Percentiles rank a stretch among this genome's conserved stretches.
phyloP scores from a whole-genome alignment of 2,797 vertebrate genomes.

The Protonibea diacanthus region DNA sequence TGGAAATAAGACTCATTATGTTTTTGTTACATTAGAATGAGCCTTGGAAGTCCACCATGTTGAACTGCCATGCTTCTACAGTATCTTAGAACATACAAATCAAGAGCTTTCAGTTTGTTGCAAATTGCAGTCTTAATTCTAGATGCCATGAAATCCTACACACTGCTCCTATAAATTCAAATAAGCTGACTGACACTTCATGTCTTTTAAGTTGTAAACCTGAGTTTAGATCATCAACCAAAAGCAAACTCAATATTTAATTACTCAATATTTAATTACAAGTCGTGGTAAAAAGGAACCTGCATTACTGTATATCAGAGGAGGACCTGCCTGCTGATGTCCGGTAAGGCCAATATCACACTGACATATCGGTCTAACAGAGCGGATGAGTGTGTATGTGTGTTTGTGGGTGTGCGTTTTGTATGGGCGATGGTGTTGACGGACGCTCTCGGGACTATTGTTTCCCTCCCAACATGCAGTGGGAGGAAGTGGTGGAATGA shows the following conservation, averaged over 20 bases:
- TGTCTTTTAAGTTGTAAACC: background rate
- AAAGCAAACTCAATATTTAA: background rate
- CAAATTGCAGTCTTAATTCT: no score
- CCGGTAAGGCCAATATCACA: background rate
- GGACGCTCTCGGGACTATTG: conserved; percentile 56
- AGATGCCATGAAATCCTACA: no score
- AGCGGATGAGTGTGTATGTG: conserved; percentile 11
- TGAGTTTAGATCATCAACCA: background rate
- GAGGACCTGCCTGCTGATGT: background rate
- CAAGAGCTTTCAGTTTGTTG: no score
- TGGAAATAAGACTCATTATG: no score
- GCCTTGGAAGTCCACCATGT: no score
- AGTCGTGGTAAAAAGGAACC: background rate
- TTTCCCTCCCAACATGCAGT: conserved; percentile 59
- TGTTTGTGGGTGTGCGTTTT: conserved; percentile 27
- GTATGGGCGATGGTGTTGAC: conserved; percentile 48
- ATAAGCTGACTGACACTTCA: no score
- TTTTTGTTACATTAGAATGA: no score
- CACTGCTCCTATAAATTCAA: no score
- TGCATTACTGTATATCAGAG: background rate
- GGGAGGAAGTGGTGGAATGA: conserved; percentile 70
- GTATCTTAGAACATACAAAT: no score
- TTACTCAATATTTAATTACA: background rate
- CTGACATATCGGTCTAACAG: conserved; percentile 9
- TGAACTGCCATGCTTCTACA: no score